These are phyloP conservation scores for Blennius ocellaris DNA, from an alignment of 2,113 vertebrate species.

Conservation along the genomic window DNA sequence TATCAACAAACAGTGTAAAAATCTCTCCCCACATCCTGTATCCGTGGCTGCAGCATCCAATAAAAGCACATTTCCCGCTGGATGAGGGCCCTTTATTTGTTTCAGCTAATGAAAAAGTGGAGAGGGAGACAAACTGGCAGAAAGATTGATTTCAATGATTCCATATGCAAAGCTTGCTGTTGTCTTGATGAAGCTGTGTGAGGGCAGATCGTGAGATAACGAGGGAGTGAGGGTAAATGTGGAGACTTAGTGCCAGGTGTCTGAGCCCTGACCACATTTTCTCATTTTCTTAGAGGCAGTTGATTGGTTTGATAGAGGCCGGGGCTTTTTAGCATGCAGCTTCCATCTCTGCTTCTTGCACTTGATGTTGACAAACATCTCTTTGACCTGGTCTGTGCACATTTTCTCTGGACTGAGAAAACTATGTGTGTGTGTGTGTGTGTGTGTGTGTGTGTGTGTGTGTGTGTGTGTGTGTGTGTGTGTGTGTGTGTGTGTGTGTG, in stretches of 20 bases:
- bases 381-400: conserved; percentile 78
- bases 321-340: conserved; percentile 80
- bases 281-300: conserved; percentile 63
- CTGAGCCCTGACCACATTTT: conserved; percentile 64
- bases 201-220: conserved; percentile 59
- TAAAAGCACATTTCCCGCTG: conserved; percentile 75
- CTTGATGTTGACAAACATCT: conserved; percentile 83
- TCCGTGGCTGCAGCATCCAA: conserved; percentile 71
- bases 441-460: neutral
- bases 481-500: no score
- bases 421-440: conserved; percentile 28
- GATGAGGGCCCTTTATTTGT: conserved; percentile 80
- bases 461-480: neutral
- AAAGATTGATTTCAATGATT: conserved; percentile 78
- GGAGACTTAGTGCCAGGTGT: conserved; percentile 76
- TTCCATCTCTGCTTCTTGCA: conserved; percentile 64
- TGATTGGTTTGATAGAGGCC: conserved; percentile 71
- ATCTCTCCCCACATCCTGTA: conserved; percentile 36
- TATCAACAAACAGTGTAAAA: conserved; percentile 36
- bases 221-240: conserved; percentile 50
- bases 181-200: conserved; percentile 57
- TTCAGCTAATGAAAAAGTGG: conserved; percentile 76
- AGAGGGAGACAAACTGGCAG: conserved; percentile 64
- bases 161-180: conserved; percentile 71
- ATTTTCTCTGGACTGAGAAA: conserved; percentile 61